Base-by-base conservation (phyloP, 2,888 invertebrate species). In the Eustalomyia histrio region DNA sequence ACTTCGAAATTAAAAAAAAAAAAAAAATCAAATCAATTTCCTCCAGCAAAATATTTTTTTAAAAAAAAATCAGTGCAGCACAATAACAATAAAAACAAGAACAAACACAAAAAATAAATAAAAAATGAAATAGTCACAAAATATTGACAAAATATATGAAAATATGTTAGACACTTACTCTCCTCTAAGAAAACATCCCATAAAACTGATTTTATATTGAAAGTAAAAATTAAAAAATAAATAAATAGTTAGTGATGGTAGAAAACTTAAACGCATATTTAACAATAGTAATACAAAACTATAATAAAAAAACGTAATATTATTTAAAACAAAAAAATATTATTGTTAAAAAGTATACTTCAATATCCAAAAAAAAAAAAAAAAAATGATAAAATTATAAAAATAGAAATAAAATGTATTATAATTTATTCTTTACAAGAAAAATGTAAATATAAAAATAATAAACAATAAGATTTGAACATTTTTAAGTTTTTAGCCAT, bases 321-420 rank as follows among this genome's bases (percentile, higher is more conserved):
- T 29, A 29, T 55, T n/a, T n/a, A n/a, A 39, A 50, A n/a, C 57
- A 53, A 29, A 57, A 55, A 55, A 67, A 67, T 50, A 69, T 65
- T 50, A 60, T 57, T 75, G 71, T 75, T 73, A 64, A 58, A 65
- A 83, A 80, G 79, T 76, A 79, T 80, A 79, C 82, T 78, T 78
- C 55, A 79, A 83, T 76, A 53, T 47, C 74, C 58, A 72, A 68
- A 50, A 64, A 68, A 72, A 79, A 74, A 21, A 3, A 21, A 21
- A 21, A 3, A 4, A 21, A 21, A 21, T 21, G 21, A 21, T 21
- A 21, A 29, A 29, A n/a, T n/a, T n/a, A n/a, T n/a, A n/a, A n/a
- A n/a, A n/a, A n/a, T n/a, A n/a, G n/a, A n/a, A 29, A 29, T 29
- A 29, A 75, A 74, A 39, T 79, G 79, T 82, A 83, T 71, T 76